Base-by-base conservation (phyloP, 2,888 invertebrate genomes). In the Chironomus tentans region DNA sequence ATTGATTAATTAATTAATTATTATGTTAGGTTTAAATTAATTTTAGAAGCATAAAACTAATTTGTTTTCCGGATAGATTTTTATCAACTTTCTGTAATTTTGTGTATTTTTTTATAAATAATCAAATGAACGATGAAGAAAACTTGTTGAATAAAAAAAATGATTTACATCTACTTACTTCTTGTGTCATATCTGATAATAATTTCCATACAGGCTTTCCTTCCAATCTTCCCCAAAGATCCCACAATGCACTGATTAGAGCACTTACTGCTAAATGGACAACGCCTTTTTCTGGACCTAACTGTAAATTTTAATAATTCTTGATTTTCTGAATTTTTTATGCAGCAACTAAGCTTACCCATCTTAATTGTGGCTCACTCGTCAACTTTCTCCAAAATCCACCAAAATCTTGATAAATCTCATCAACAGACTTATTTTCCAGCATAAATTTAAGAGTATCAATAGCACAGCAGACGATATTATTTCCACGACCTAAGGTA, bases 241-340 rank as follows among this genome's bases (percentile, higher is more conserved):
- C 97, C 96, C 96, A 97, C 2, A 96, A 82, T 0, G 94, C 92
- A 83, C 96, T 97, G n/a, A 95, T 84, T 74, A 96, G 88, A 7
- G 94, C 95, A 0, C 94, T 95, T 2, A 90, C 90, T 0, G 95
- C 96, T 79, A 97, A 85, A 84, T 96, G 95, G 12, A 89, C 90
- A 0, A 92, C 95, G 10, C 96, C 95, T 83, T 95, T 95, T 82
- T 95, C 95, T 12, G 95, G 95, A 0, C 95, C 95, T 73, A 95
- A 87, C 94, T 93, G 81, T 76, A 79, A 79, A 6, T 56, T 56
- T 15, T 2, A 62, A 68, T 72, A 68, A 50, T 70, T 3, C 22
- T 61, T 68, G n/a, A 77, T 70, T 76, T 73, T 76, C 50, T 77
- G 28, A 48, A 75, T 22, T 22, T n/a, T n/a, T n/a, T n/a, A n/a